A percentile compares a stretch with the other conserved stretches of the same genome.
These are phyloP conservation scores for Schizaphis graminum DNA, from an alignment of 2,888 invertebrate genomes.

Conservation along the genomic window DNA sequence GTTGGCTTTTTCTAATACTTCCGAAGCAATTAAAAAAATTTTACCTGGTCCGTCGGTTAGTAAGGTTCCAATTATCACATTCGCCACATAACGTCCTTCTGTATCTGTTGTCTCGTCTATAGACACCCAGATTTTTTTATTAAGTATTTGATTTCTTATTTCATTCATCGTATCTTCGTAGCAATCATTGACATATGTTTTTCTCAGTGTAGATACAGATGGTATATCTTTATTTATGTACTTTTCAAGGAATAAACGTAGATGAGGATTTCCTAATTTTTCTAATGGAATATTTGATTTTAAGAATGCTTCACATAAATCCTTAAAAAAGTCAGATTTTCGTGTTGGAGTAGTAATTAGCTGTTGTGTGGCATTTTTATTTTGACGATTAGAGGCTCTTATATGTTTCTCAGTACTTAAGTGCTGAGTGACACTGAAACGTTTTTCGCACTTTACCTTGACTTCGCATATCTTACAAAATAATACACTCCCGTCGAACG, in stretches of 20 bases:
- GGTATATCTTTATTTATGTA: conserved; percentile 11
- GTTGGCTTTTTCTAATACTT: conserved; percentile 48
- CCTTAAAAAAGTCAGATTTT: not conserved
- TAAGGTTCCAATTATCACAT: conserved; percentile 26
- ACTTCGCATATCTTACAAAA: too few relatives aligned
- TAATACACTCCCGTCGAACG: too few relatives aligned
- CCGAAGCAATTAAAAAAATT: conserved; percentile 22
- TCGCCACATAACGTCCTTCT: conserved; percentile 23
- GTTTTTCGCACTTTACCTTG: too few relatives aligned
- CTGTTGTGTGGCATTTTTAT: too few relatives aligned
- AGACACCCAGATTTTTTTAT: conserved; percentile 26
- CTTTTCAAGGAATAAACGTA: conserved; percentile 16
- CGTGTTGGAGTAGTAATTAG: too few relatives aligned
- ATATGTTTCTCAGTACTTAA: too few relatives aligned
- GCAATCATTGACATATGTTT: conserved; percentile 22
- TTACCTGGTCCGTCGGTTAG: not conserved
- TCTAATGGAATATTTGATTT: conserved; percentile 33
- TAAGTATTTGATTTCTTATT: conserved; percentile 9
- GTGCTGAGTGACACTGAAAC: too few relatives aligned
- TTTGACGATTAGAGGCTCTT: too few relatives aligned
- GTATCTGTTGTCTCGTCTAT: conserved; percentile 29
- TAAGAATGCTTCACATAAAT: conserved; percentile 27
- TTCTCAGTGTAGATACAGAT: too few relatives aligned
- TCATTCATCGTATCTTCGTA: conserved; percentile 32
- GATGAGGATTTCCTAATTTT: conserved; percentile 24